Evolutionary conservation across 2,888 invertebrate genomes (phyloP).

Genomic region (Rhagonycha lutea): DNA sequence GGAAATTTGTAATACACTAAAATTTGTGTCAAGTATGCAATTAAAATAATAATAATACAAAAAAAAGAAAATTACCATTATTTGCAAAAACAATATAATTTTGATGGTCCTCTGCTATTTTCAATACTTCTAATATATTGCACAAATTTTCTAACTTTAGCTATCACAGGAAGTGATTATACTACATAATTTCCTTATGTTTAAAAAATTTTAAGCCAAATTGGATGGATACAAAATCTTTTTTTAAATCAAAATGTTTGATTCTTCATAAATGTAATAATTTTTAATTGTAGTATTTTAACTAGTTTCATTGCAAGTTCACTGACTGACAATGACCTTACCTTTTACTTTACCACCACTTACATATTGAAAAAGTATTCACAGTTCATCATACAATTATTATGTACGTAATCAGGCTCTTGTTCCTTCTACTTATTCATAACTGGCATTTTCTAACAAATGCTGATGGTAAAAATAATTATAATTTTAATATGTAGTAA

Average conservation of each 20-base stretch:
- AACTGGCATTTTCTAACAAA: not conserved
- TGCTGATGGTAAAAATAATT: not conserved
- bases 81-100: no score
- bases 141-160: no score
- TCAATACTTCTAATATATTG: no score
- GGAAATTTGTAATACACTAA: no score
- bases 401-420: not conserved
- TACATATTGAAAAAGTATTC: not conserved
- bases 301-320: constrained; percentile 1
- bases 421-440: not conserved
- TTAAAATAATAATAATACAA: no score
- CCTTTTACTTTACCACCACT: not conserved
- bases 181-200: no score
- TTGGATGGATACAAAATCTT: no score
- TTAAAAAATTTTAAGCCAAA: no score
- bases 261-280: not conserved
- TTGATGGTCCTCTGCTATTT: no score
- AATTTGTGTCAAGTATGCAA: no score
- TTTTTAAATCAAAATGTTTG: not conserved
- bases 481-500: not conserved
- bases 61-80: no score
- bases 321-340: constrained; percentile 10
- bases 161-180: no score
- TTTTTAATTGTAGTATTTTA: not conserved
- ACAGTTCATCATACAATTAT: not conserved